phyloP scores from a whole-genome alignment of 2,113 vertebrate genomes.

The Hemicordylus capensis region DNA sequence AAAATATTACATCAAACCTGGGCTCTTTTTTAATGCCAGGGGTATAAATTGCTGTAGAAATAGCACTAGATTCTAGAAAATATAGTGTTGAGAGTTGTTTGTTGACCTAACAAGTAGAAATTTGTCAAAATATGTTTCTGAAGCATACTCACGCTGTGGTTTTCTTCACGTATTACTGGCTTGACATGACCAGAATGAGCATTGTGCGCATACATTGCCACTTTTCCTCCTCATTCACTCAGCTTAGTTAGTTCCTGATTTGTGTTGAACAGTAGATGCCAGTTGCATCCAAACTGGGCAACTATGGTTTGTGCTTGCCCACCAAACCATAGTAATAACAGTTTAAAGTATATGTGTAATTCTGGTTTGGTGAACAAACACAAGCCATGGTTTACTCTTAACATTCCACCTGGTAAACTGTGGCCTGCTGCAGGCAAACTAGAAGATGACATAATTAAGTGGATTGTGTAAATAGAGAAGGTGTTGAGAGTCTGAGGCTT shows the following conservation, averaged over 20 bases:
- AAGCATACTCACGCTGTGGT: no score
- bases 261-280: background rate
- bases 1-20: background rate
- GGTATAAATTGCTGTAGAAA: no score
- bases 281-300: background rate
- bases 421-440: background rate
- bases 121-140: no score
- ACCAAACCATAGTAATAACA: no score
- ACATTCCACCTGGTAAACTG: background rate
- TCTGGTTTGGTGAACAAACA: background rate
- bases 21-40: no score
- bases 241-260: background rate
- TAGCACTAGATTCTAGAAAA: no score
- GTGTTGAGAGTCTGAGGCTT: background rate
- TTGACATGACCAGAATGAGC: no score
- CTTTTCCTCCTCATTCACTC: background rate
- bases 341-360: constrained; percentile 1
- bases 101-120: no score
- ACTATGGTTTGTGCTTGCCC: background rate
- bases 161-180: no score
- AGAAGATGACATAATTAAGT: background rate
- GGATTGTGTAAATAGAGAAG: background rate
- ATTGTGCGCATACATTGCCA: background rate
- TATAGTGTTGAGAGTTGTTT: no score
- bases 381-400: background rate